Conservation (phyloP, 2,888 invertebrate species). For the Caenorhabditis wallacei region DNA sequence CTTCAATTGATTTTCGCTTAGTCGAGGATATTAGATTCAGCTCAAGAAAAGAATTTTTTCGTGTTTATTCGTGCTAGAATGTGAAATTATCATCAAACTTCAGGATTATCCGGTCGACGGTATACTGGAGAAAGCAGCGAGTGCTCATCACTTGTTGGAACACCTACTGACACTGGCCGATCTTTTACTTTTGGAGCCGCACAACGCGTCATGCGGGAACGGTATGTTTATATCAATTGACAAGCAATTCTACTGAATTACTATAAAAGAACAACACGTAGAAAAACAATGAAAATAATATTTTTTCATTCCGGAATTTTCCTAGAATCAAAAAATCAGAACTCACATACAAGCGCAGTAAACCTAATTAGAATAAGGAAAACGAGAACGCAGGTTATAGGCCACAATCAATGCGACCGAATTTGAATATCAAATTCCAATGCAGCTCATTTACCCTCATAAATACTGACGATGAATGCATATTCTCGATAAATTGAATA, state of each 20-base stretch:
- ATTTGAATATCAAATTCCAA: slow-evolving; percentile 50
- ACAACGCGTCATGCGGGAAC: slow-evolving; percentile 77
- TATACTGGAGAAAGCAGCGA: slow-evolving; percentile 83
- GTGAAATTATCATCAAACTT: slow-evolving; percentile 34
- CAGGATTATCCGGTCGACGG: slow-evolving; percentile 76
- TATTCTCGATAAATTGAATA: slow-evolving; percentile 1
- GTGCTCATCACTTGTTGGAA: slow-evolving; percentile 81
- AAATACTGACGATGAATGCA: slow-evolving; percentile 11
- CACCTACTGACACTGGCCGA: slow-evolving; percentile 82
- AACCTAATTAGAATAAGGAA: slow-evolving; percentile 35
- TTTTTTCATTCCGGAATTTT: neutral
- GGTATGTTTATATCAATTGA: slow-evolving; percentile 31
- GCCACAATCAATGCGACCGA: slow-evolving; percentile 5
- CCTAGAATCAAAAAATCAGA: slow-evolving; percentile 4
- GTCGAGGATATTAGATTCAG: neutral
- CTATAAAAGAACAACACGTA: neutral
- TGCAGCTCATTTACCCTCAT: slow-evolving; percentile 21
- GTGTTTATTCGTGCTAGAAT: slow-evolving; percentile 1
- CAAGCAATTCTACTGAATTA: neutral
- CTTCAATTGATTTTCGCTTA: neutral
- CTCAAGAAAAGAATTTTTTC: neutral
- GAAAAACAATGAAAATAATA: slow-evolving; percentile 1
- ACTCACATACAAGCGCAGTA: neutral
- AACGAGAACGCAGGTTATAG: slow-evolving; percentile 30
- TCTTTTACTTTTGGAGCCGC: slow-evolving; percentile 72